Percentiles rank a stretch among this genome's conserved stretches.
Conservation (phyloP, 1,140 invertebrate genomes). For the Argopecten irradians region DNA sequence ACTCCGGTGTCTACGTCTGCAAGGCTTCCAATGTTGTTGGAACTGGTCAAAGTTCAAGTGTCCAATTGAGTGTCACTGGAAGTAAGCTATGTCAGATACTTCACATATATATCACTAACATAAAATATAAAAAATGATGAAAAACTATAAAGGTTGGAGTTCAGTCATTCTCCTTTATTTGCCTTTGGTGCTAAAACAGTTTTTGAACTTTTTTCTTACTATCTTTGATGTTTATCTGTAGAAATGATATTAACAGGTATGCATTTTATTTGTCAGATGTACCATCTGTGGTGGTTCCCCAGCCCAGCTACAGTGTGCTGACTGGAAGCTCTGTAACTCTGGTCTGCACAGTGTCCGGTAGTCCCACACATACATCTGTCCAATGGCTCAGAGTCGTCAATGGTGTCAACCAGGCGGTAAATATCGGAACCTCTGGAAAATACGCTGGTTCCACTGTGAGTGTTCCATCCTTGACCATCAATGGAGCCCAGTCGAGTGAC, state of each 20-base stretch:
- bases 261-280: slow-evolving; percentile 32
- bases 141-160: no score
- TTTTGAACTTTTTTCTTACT: no score
- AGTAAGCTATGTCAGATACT: slow-evolving; percentile 18
- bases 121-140: no score
- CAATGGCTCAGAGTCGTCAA: slow-evolving; percentile 34
- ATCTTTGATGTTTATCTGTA: no score
- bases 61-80: slow-evolving; percentile 29
- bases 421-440: neutral
- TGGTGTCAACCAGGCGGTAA: neutral
- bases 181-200: no score
- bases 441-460: slow-evolving; percentile 37
- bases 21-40: slow-evolving; percentile 26
- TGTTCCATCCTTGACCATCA: slow-evolving; percentile 35
- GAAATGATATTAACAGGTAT: no score
- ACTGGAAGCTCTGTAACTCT: slow-evolving; percentile 40
- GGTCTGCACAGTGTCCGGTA: slow-evolving; percentile 35
- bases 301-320: slow-evolving; percentile 28
- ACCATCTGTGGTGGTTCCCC: slow-evolving; percentile 21
- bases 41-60: neutral
- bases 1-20: slow-evolving; percentile 29
- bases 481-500: slow-evolving; percentile 22
- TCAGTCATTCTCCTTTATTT: no score
- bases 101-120: no score
- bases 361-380: slow-evolving; percentile 7